Percentiles rank a stretch among this genome's conserved stretches.
Evolutionary conservation across 2,888 invertebrate species (phyloP).

Genomic region (Onthophagus sagittarius): DNA sequence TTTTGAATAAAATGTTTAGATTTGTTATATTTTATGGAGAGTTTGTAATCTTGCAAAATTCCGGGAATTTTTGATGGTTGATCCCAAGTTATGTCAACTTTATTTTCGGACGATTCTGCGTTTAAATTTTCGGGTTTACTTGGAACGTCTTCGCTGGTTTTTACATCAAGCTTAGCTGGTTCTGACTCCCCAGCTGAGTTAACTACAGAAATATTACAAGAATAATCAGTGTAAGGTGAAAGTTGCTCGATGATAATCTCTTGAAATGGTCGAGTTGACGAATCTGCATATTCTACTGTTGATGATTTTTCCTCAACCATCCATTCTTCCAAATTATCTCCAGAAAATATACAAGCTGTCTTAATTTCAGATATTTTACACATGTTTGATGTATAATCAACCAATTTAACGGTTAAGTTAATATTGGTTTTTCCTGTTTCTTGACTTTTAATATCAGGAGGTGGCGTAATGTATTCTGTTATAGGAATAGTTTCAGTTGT

Average conservation of each 20-base stretch:
- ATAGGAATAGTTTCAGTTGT: background rate
- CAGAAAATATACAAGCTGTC: constrained; percentile 19
- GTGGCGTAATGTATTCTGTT: background rate
- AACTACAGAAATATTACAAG: constrained; percentile 16
- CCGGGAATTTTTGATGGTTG: constrained; percentile 29
- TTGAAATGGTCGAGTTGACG: background rate
- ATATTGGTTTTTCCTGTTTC: constrained; percentile 6
- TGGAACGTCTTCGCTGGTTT: constrained; percentile 27
- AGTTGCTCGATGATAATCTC: constrained; percentile 15
- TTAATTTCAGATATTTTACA: constrained; percentile 16
- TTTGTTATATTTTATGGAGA: constrained; percentile 20
- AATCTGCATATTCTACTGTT: constrained; percentile 8
- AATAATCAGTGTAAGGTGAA: constrained; percentile 25
- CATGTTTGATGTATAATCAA: constrained; percentile 16
- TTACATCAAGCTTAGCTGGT: constrained; percentile 8
- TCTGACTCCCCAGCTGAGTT: constrained; percentile 22
- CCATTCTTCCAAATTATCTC: constrained; percentile 1
- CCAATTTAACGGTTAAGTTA: constrained; percentile 8
- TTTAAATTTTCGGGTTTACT: constrained; percentile 23
- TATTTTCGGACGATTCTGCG: constrained; percentile 7
- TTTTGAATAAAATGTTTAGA: constrained; percentile 24
- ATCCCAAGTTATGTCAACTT: constrained; percentile 30
- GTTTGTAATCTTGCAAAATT: constrained; percentile 23
- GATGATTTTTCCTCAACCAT: background rate
- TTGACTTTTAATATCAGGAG: constrained; percentile 6